Base-by-base conservation (phyloP, 2,113 vertebrate species). In the Scopus umbretta region DNA sequence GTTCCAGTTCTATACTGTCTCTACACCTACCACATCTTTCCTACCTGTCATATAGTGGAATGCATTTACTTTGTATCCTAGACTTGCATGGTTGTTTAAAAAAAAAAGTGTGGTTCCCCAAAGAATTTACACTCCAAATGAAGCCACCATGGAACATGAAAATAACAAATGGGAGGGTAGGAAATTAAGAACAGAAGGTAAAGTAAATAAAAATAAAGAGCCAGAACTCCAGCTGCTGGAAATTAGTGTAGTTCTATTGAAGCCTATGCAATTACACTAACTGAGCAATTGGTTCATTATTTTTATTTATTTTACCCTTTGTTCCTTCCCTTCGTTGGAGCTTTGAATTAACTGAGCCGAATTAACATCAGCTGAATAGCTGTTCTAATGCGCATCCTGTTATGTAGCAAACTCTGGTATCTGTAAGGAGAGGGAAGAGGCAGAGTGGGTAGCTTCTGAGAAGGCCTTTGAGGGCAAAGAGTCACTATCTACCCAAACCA, bases 121-220 rank as follows among this genome's bases (percentile, higher is more conserved):
- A 76, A 45, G 63, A 79, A 88, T 68, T 91, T 81, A 36, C 45
- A 52, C 49, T 79, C 36, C 36, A 81, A 87, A 75, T 68, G 36
- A 87, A 93, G 52, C 59, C 68, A 86, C 47, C 38, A 88, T 52
- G 71, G 42, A 42, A 55, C 55, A 71, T 27, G 78, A 62, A 91
- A 94, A 92, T 79, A 91, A 30, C 56, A 95, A 96, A 93, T 79
- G 52, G 38, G 22, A 86, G 61, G 16, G 53, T 87, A 94, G 88
- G 73, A 96, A 97, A 97, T 96, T 58, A 93, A 80, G 68, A 94
- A 80, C 93, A 95, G 88, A 52, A 88, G 92, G 71, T 86, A 88
- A 96, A 94, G 26, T 90, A 96, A 97, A 90, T 85, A 93, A 85
- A 95, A 88, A 78, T 78, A 76, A 70, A 85, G 32, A 82, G 16